phyloP scores from a whole-genome alignment of 2,797 vertebrate genomes.

The Heliangelus exortis region DNA sequence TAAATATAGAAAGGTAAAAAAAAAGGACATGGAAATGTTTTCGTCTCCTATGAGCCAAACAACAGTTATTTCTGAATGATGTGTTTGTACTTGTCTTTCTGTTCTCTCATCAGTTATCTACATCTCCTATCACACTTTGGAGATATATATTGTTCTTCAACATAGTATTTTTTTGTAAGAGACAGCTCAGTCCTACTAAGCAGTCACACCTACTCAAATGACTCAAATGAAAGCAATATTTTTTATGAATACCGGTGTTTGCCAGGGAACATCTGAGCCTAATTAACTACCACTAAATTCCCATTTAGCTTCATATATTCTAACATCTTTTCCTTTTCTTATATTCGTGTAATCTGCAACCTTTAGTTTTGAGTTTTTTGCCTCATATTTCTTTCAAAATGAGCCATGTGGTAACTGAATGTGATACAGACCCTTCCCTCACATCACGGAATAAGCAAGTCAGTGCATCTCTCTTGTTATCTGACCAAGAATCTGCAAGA shows the following conservation, averaged over 20 bases:
- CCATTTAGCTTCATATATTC: conserved; percentile 40
- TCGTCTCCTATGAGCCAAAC: conserved; percentile 37
- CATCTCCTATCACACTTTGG: conserved; percentile 32
- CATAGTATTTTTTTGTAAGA: conserved; percentile 37
- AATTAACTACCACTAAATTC: background rate
- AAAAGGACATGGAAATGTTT: background rate
- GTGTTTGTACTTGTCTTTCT: conserved; percentile 59
- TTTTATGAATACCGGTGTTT: conserved; percentile 53
- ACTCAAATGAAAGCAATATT: conserved; percentile 56
- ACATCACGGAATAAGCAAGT: background rate
- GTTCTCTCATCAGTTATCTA: conserved; percentile 17
- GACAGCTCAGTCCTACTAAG: conserved; percentile 51
- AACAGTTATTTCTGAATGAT: conserved; percentile 60
- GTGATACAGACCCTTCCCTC: background rate
- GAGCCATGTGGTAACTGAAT: background rate
- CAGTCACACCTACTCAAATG: conserved; percentile 63
- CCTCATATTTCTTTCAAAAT: background rate
- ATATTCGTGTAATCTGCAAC: background rate
- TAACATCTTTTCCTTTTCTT: background rate
- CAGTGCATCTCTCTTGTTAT: background rate
- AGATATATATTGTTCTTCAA: conserved; percentile 50
- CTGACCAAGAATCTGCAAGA: background rate
- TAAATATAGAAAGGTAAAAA: background rate
- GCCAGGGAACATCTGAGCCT: conserved; percentile 29
- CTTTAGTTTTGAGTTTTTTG: background rate